Evolutionary conservation across 2,113 vertebrate species (phyloP).

Genomic region (Istiophorus platypterus): DNA sequence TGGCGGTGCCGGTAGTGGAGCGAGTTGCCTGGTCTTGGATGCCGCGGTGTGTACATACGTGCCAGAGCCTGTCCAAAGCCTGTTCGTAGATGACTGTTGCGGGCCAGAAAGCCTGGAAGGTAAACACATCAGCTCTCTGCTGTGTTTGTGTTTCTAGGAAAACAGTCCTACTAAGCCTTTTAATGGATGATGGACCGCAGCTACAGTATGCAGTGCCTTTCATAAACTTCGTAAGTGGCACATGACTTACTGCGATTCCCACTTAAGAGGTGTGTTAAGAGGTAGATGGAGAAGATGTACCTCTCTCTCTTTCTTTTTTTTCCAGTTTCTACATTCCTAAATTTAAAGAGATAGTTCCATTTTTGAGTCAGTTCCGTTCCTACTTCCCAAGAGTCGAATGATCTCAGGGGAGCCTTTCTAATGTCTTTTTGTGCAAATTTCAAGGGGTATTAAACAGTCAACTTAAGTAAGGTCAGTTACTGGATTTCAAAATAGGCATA

Average conservation of each 20-base stretch:
- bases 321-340: background rate
- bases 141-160: constrained; percentile 62
- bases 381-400: no score
- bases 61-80: constrained; percentile 63
- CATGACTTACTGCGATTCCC: constrained; percentile 50
- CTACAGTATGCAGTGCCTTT: constrained; percentile 24
- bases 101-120: constrained; percentile 67
- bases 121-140: constrained; percentile 72
- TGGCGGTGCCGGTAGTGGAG: constrained; percentile 14
- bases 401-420: no score
- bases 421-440: no score
- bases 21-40: constrained; percentile 32
- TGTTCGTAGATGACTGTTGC: constrained; percentile 44
- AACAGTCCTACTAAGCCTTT: constrained; percentile 54
- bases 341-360: constrained; percentile 8
- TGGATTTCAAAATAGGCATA: no score
- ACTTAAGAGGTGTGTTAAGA: constrained; percentile 30
- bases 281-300: background rate
- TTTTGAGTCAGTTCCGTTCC: no score
- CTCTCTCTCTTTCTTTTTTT: background rate
- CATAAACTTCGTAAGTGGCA: constrained; percentile 30
- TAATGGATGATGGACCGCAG: constrained; percentile 52
- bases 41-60: constrained; percentile 32
- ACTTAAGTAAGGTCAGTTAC: no score
- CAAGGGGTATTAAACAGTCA: no score